Evolutionary conservation across 2,797 vertebrate genomes (phyloP).

Genomic region (Melanitta fusca): DNA sequence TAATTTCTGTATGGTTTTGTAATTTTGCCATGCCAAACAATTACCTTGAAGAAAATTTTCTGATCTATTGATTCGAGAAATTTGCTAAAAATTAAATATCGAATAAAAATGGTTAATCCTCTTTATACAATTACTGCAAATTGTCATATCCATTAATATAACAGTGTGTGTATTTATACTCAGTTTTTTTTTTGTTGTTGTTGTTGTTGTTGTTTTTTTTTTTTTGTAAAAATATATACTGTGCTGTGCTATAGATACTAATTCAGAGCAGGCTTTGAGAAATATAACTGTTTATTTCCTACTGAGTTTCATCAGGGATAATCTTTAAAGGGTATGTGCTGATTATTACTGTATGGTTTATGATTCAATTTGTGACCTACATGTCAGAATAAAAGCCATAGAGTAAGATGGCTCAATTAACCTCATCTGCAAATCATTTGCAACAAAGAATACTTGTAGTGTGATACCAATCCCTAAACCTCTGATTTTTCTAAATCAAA

Average conservation of each 20-base stretch:
- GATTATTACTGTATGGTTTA: background rate
- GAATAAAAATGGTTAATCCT: background rate
- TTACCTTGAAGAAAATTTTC: background rate
- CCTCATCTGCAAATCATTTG: slow-evolving; percentile 61
- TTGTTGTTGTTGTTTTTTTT: too few species aligned
- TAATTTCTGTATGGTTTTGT: background rate
- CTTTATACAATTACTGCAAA: background rate
- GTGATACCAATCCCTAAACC: slow-evolving; percentile 19
- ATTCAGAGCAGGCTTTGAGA: background rate
- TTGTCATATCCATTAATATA: background rate
- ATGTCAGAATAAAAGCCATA: slow-evolving; percentile 26
- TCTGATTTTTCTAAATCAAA: slow-evolving; percentile 29
- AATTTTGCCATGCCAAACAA: background rate
- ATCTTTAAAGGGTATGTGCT: background rate
- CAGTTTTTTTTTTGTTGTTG: background rate
- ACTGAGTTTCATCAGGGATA: background rate
- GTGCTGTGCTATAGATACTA: background rate
- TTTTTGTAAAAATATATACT: background rate
- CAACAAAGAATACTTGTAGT: background rate
- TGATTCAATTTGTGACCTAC: slow-evolving; percentile 32
- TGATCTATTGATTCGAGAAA: background rate
- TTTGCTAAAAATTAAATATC: background rate
- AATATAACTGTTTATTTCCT: slow-evolving; percentile 1
- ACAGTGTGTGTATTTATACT: accelerated
- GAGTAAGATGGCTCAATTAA: slow-evolving; percentile 50